Evolutionary conservation across 2,113 vertebrate genomes (phyloP).

Genomic region (Anolis carolinensis): DNA sequence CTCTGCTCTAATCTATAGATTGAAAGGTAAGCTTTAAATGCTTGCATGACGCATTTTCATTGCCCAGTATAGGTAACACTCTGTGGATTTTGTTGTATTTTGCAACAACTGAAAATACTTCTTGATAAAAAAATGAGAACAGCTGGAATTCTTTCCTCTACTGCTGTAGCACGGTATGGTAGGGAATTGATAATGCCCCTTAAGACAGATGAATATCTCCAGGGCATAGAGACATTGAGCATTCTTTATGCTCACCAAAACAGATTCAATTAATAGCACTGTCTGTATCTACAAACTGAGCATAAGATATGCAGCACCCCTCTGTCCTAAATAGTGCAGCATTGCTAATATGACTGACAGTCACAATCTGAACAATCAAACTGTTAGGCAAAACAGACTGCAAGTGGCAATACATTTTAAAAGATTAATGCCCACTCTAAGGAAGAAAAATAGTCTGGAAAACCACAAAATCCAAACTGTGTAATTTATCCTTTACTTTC

Average conservation of each 20-base stretch:
- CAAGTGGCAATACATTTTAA: not conserved
- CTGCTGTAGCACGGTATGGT: not conserved
- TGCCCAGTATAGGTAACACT: too few species aligned
- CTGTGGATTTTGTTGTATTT: too few species aligned
- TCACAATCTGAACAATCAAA: not conserved
- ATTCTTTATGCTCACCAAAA: not conserved
- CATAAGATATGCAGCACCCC: not conserved
- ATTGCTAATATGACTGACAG: not conserved
- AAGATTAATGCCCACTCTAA: not conserved
- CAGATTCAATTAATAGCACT: not conserved
- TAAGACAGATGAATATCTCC: not conserved
- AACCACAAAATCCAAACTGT: not conserved
- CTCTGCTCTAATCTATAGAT: too few species aligned
- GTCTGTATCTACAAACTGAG: not conserved
- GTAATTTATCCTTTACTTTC: not conserved
- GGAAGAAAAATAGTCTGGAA: not conserved
- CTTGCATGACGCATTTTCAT: too few species aligned
- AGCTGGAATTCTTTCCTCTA: not conserved
- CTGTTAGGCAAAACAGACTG: not conserved
- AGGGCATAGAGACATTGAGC: not conserved
- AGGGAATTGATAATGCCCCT: not conserved
- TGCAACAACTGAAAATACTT: not conserved
- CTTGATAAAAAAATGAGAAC: not conserved
- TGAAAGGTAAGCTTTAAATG: too few species aligned
- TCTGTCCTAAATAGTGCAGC: not conserved